These are phyloP conservation scores for Pammene aurita DNA, from an alignment of 2,888 invertebrate genomes.

Conservation along the genomic window DNA sequence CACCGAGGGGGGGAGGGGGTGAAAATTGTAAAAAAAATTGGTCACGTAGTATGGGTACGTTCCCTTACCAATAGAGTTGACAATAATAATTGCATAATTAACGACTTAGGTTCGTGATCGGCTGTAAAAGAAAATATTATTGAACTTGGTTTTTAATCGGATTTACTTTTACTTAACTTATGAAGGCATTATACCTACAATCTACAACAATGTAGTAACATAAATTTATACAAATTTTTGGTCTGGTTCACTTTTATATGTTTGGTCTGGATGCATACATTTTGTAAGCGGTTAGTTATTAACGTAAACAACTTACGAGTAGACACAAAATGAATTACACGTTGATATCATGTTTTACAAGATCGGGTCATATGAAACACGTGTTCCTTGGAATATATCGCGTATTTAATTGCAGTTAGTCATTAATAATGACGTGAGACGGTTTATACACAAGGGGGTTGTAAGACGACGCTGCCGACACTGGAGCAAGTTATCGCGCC, in stretches of 20 bases:
- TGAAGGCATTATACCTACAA: neutral
- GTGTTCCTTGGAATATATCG: slow-evolving; percentile 64
- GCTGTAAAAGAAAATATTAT: too few relatives aligned
- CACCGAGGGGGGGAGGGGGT: too few relatives aligned
- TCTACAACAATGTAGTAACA: too few relatives aligned
- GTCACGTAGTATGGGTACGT: too few relatives aligned
- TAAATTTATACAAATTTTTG: too few relatives aligned
- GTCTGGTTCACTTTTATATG: neutral
- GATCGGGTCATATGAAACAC: slow-evolving; percentile 58
- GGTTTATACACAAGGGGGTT: slow-evolving; percentile 51
- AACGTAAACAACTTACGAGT: slow-evolving; percentile 54
- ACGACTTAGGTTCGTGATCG: too few relatives aligned
- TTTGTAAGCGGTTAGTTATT: slow-evolving; percentile 58
- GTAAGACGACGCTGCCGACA: slow-evolving; percentile 62
- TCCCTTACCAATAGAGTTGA: too few relatives aligned
- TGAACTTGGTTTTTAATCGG: too few relatives aligned
- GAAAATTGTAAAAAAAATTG: too few relatives aligned
- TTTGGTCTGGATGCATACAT: slow-evolving; percentile 49
- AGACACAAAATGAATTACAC: neutral
- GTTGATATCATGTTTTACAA: slow-evolving; percentile 55
- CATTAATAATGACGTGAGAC: slow-evolving; percentile 69
- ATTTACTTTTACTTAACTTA: too few relatives aligned
- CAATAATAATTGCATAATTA: too few relatives aligned
- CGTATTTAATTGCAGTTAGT: slow-evolving; percentile 70
- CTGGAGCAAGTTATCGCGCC: slow-evolving; percentile 52